These are phyloP conservation scores for Hyles euphorbiae DNA, from an alignment of 1,140 invertebrate genomes.

Conservation along the genomic window DNA sequence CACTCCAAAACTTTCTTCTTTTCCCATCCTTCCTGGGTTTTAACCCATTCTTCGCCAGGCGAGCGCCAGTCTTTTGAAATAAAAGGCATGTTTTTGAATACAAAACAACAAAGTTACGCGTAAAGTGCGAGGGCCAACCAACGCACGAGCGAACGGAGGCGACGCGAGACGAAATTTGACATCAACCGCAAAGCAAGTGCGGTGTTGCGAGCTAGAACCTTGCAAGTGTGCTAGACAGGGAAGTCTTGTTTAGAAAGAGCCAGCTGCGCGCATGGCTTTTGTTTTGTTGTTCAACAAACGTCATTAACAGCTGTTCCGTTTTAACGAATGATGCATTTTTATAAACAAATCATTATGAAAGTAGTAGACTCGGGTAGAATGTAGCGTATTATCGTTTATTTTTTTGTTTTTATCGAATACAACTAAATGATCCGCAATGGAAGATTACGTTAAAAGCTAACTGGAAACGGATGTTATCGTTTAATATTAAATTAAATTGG, in stretches of 20 bases:
- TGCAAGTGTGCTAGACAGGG: constrained; percentile 30
- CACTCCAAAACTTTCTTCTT: constrained; percentile 94
- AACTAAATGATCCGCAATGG: no score
- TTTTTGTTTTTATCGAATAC: no score
- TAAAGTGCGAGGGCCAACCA: constrained; percentile 20
- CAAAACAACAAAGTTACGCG: constrained; percentile 49
- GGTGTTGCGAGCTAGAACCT: constrained; percentile 19
- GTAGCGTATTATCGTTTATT: no score
- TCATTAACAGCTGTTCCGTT: constrained; percentile 71
- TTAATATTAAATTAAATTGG: no score
- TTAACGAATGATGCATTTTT: no score
- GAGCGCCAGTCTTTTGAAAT: constrained; percentile 95
- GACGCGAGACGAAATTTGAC: constrained; percentile 47
- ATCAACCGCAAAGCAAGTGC: constrained; percentile 17
- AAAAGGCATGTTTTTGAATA: constrained; percentile 89
- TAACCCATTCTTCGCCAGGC: constrained; percentile 98
- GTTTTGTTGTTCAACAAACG: constrained; percentile 47
- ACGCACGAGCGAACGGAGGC: constrained; percentile 37
- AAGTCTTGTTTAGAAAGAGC: constrained; percentile 56
- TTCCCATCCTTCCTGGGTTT: constrained; percentile 97
- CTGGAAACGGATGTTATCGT: no score
- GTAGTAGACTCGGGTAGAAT: no score
- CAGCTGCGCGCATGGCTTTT: constrained; percentile 58
- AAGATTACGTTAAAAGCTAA: no score
- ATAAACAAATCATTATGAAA: no score